Evolutionary conservation across 2,797 vertebrate genomes (phyloP).

Genomic region (Cryptoprocta ferox): DNA sequence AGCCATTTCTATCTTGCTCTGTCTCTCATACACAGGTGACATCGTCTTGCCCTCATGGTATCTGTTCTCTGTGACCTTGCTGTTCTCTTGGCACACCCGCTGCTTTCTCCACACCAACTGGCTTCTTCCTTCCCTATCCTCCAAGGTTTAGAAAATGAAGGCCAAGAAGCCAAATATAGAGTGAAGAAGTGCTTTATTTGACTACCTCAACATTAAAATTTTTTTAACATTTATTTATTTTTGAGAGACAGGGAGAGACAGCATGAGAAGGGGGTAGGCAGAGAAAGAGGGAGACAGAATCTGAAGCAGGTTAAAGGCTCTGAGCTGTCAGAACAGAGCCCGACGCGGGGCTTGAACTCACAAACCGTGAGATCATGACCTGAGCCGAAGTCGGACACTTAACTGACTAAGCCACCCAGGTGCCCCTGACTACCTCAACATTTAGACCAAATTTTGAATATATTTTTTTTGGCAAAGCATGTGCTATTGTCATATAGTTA

Average conservation of each 20-base stretch:
- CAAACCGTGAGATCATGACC: too few species aligned
- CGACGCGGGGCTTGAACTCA: too few species aligned
- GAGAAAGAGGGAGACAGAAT: too few species aligned
- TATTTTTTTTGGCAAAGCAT: background rate
- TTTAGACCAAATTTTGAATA: slow-evolving; percentile 6
- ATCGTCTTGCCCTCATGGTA: background rate
- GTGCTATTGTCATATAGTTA: background rate
- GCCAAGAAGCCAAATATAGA: background rate
- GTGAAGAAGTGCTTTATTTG: background rate
- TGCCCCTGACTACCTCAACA: background rate
- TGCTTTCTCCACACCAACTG: background rate
- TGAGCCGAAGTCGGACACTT: too few species aligned
- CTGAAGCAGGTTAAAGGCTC: too few species aligned
- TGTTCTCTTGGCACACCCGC: background rate
- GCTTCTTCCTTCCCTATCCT: background rate
- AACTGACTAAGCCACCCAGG: too few species aligned
- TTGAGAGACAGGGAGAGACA: too few species aligned
- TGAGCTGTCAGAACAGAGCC: too few species aligned
- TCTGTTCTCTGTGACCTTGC: background rate
- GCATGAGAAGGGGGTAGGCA: too few species aligned
- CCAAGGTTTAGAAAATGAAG: background rate
- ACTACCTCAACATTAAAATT: background rate
- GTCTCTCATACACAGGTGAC: background rate
- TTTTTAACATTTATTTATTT: too few species aligned
- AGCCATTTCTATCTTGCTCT: background rate